phyloP scores from a whole-genome alignment of 2,888 invertebrate genomes.

The Aethes cnicana region DNA sequence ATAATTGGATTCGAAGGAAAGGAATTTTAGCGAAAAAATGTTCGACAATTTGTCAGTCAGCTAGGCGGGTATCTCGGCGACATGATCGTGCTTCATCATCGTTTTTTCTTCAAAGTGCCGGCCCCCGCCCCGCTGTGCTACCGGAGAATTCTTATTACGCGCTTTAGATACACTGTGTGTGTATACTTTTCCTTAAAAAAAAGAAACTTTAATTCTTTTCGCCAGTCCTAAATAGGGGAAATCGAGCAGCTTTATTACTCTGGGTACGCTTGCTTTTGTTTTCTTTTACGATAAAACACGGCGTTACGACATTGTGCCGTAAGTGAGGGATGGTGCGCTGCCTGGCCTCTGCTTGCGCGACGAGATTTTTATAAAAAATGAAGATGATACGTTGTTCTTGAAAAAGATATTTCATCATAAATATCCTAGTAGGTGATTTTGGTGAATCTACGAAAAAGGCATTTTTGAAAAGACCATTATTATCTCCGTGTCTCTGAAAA shows the following conservation, averaged over 20 bases:
- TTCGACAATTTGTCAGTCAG: slow-evolving; percentile 73
- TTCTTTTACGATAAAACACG: slow-evolving; percentile 69
- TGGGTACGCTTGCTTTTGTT: slow-evolving; percentile 63
- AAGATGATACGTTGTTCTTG: slow-evolving; percentile 25
- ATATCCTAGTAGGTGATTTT: slow-evolving; percentile 22
- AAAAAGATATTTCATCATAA: slow-evolving; percentile 12
- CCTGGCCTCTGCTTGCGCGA: slow-evolving; percentile 44
- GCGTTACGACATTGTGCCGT: slow-evolving; percentile 60
- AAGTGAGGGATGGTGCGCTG: slow-evolving; percentile 56
- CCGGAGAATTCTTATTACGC: slow-evolving; percentile 70
- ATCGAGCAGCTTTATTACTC: slow-evolving; percentile 70
- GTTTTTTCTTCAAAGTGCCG: slow-evolving; percentile 68
- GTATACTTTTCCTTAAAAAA: slow-evolving; percentile 63
- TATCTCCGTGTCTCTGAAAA: too few species aligned
- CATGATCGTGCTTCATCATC: slow-evolving; percentile 76
- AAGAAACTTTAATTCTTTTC: slow-evolving; percentile 70
- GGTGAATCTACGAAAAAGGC: not conserved
- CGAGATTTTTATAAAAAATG: slow-evolving; percentile 48
- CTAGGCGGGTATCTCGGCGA: slow-evolving; percentile 59
- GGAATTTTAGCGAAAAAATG: slow-evolving; percentile 72
- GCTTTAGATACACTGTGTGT: slow-evolving; percentile 63
- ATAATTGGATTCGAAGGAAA: slow-evolving; percentile 71
- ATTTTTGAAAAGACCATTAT: too few species aligned
- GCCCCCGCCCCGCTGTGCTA: slow-evolving; percentile 51
- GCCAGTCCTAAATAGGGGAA: slow-evolving; percentile 63